A percentile compares a stretch with the other conserved stretches of the same genome.
These are phyloP conservation scores for Chaetophractus vellerosus DNA, from an alignment of 2,797 vertebrate genomes.

Conservation along the genomic window DNA sequence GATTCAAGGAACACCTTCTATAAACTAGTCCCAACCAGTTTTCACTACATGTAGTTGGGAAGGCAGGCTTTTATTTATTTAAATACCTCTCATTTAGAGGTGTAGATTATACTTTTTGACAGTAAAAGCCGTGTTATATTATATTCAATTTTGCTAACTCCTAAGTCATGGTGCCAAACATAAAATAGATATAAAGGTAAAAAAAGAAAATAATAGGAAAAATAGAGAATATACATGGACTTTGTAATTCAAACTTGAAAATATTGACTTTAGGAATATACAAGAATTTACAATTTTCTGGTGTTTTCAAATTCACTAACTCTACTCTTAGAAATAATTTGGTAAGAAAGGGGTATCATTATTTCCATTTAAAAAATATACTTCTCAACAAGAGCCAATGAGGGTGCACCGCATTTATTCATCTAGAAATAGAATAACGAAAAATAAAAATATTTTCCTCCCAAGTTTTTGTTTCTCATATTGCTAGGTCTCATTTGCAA, in stretches of 20 bases:
- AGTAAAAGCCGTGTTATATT: not conserved
- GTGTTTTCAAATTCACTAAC: constrained; percentile 13
- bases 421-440: not conserved
- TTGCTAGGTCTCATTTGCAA: not conserved
- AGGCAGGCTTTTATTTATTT: not conserved
- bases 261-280: not conserved
- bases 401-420: not conserved
- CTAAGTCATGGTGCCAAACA: not conserved
- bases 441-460: not conserved
- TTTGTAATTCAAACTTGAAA: not conserved
- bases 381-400: not conserved
- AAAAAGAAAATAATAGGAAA: constrained; percentile 2
- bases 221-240: not conserved
- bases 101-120: not conserved
- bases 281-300: not conserved
- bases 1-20: not conserved
- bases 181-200: not conserved
- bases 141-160: not conserved
- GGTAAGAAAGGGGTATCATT: not conserved
- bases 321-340: not conserved
- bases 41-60: not conserved
- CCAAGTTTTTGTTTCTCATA: constrained; percentile 27
- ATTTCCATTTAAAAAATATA: not conserved
- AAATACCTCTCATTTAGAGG: not conserved
- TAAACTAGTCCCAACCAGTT: not conserved